Conservation (phyloP, 2,113 vertebrate genomes). For the Poecilia latipinna region DNA sequence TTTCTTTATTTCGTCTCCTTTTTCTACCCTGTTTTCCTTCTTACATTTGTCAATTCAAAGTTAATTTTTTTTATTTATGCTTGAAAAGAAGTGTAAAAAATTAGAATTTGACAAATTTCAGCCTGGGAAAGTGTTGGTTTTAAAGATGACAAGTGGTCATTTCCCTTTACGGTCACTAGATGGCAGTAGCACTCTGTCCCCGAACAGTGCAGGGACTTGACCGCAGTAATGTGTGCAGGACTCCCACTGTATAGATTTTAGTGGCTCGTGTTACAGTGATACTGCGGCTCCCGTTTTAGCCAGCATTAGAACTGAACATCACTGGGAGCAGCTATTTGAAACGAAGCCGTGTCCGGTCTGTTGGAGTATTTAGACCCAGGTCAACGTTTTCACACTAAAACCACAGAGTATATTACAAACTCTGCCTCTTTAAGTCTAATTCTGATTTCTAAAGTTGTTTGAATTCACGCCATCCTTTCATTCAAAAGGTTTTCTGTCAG, state of each 20-base stretch:
- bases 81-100: neutral
- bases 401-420: too few species aligned
- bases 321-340: neutral
- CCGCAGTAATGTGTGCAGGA: neutral
- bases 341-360: neutral
- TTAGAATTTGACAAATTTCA: neutral
- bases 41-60: neutral
- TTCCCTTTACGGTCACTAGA: constrained; percentile 54
- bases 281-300: neutral
- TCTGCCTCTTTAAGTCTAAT: neutral
- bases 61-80: neutral
- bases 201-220: neutral
- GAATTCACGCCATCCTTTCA: neutral
- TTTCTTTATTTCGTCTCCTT: too few species aligned
- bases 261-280: constrained; percentile 21
- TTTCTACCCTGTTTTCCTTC: neutral
- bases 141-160: neutral
- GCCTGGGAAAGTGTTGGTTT: neutral
- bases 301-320: neutral
- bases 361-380: constrained; percentile 10
- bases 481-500: constrained; percentile 26
- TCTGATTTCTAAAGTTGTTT: constrained; percentile 1
- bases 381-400: constrained; percentile 13
- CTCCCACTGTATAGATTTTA: constrained; percentile 8
- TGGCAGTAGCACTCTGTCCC: constrained; percentile 52